Evolutionary conservation across 2,797 vertebrate species (phyloP).

Genomic region (Clarias platycephalus): DNA sequence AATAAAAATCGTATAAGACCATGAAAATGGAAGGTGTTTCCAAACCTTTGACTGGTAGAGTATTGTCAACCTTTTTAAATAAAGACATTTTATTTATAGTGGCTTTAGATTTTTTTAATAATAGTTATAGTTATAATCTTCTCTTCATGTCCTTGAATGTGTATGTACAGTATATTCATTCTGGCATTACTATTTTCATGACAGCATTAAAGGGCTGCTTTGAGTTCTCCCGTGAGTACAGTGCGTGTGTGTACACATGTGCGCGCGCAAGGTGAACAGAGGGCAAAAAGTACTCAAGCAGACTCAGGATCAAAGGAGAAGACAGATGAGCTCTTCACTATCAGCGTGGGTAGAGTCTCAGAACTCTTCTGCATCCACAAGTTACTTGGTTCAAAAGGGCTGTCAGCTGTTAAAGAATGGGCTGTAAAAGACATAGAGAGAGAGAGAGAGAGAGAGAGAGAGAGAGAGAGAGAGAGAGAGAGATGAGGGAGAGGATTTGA

Average conservation of each 20-base stretch:
- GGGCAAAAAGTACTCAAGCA: conserved; percentile 44
- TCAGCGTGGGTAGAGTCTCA: conserved; percentile 41
- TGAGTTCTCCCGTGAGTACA: conserved; percentile 66
- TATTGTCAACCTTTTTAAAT: not conserved
- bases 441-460: conserved; percentile 40
- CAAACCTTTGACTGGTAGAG: too few relatives aligned
- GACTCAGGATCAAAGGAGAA: conserved; percentile 48
- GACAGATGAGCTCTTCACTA: conserved; percentile 46
- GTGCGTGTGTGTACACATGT: conserved; percentile 16
- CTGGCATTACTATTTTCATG: conserved; percentile 70
- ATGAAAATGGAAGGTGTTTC: too few relatives aligned
- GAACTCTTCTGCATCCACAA: conserved; percentile 35
- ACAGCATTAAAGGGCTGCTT: conserved; percentile 69
- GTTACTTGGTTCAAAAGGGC: conserved; percentile 31
- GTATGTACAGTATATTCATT: conserved; percentile 25
- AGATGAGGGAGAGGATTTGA: conserved; percentile 26
- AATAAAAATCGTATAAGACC: too few relatives aligned
- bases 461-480: conserved; percentile 44
- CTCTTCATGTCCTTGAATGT: not conserved
- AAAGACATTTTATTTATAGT: not conserved
- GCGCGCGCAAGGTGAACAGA: conserved; percentile 9
- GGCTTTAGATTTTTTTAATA: not conserved
- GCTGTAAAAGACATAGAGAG: conserved; percentile 35
- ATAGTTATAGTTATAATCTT: not conserved
- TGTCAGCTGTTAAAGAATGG: conserved; percentile 29